Evolutionary conservation across 2,113 vertebrate species (phyloP), one percentile per base, ranked within the genome.

Genomic region (Antigone vipio): DNA sequence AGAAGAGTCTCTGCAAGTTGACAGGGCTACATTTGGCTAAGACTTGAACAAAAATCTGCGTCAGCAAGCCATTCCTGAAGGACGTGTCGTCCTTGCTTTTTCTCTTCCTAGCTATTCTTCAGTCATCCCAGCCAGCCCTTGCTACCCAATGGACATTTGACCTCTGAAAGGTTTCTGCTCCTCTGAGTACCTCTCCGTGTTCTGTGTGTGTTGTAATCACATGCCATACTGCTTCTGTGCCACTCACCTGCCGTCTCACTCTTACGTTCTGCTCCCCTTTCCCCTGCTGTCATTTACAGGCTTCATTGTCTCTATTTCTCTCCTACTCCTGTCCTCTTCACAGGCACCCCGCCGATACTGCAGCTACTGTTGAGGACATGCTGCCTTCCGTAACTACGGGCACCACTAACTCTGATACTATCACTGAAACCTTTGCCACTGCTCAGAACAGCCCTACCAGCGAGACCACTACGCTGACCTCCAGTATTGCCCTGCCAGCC

Each of bases 391-490:
- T 99, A 97, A 98, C 98, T 88, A 98, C 98, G 32, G 98, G 98
- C 97, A 99, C 99, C 97, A 99, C 99, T 98, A 99, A 99, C 98
- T 99, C 99, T 98, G 99, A 99, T 97, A 99, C 99, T 95, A 97
- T 99, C 98, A 99, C 99, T 90, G 99, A 99, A 95, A 99, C 99
- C 88, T 98, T 99, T 99, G 99, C 99, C 98, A 99, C 99, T 55
- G 98, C 98, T 97, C 99, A 99, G 98, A 99, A 99, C 98, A 99
- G 99, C 97, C 99, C 99, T 97, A 99, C 98, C 98, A 99, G 99
- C 79, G 99, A 99, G 98, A 99, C 98, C 98, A 99, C 99, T 75
- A 99, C 99, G 58, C 98, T 99, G 97, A 99, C 99, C 74, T 99
- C 98, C 98, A 99, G 99, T 96, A 97, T 98, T 95, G 99, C 99